Evolutionary conservation across 2,797 vertebrate species (phyloP).

Genomic region (Tolypeutes matacus): DNA sequence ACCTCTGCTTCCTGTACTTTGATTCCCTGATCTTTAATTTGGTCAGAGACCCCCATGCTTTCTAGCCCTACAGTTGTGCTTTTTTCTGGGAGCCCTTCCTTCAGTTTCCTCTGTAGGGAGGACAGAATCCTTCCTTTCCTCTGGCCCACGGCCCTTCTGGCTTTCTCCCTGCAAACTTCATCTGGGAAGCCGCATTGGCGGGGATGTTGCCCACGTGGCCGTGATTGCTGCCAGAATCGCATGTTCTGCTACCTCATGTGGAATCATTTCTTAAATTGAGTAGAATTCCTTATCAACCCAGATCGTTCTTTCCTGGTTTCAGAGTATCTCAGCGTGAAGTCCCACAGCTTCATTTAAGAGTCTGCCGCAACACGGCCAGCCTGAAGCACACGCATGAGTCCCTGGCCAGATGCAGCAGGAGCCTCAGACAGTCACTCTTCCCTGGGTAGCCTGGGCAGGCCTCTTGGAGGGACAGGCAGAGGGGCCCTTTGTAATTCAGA

Average conservation of each 20-base stretch:
- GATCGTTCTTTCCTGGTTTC: not conserved
- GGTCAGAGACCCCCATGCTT: not conserved
- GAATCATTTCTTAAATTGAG: not conserved
- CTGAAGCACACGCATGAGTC: not conserved
- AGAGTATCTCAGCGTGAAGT: not conserved
- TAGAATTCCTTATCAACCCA: not conserved
- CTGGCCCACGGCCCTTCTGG: not conserved
- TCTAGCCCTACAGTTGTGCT: not conserved
- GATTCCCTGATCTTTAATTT: slow-evolving; percentile 25
- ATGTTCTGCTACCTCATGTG: not conserved
- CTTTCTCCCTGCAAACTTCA: not conserved
- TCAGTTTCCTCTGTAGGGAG: not conserved
- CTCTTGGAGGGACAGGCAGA: not conserved
- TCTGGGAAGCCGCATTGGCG: fast-evolving
- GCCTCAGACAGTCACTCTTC: fast-evolving
- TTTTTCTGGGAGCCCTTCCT: not conserved
- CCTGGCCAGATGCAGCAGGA: not conserved
- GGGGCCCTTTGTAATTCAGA: not conserved
- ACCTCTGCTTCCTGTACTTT: not conserved
- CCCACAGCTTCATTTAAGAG: not conserved
- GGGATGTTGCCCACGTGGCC: not conserved
- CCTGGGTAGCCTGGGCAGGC: not conserved
- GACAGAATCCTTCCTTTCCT: not conserved
- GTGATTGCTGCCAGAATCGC: not conserved
- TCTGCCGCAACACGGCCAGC: fast-evolving